A percentile compares a stretch with the other conserved stretches of the same genome.
Evolutionary conservation across 2,797 vertebrate species (phyloP).

Genomic region (Poecilia picta): DNA sequence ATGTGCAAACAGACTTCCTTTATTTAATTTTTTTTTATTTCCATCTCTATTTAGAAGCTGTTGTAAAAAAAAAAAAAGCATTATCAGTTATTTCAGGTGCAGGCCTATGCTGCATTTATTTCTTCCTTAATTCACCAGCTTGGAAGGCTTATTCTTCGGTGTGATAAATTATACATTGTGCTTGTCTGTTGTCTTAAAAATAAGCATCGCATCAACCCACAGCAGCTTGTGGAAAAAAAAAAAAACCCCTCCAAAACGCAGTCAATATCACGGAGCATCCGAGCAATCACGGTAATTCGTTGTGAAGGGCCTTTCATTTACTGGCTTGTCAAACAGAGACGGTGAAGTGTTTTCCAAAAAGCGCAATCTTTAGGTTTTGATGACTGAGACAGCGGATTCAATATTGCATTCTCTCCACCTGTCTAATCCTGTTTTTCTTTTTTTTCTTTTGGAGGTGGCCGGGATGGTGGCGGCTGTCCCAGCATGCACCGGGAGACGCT

Average conservation of each 20-base stretch:
- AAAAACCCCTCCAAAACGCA: background rate
- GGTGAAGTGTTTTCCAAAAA: constrained; percentile 41
- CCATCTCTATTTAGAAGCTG: constrained; percentile 51
- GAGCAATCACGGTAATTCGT: constrained; percentile 61
- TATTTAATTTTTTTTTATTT: background rate
- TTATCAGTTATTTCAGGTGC: constrained; percentile 66
- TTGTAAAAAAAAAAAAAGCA: constrained; percentile 49
- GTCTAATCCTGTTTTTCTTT: constrained; percentile 45
- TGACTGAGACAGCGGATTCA: constrained; percentile 43
- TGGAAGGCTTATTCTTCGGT: constrained; percentile 51
- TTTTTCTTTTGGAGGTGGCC: constrained; percentile 23
- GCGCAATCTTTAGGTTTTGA: constrained; percentile 53
- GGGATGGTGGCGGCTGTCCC: constrained; percentile 36
- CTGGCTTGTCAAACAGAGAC: constrained; percentile 54
- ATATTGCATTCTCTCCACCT: constrained; percentile 48
- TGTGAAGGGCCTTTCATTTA: constrained; percentile 66
- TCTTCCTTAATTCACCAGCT: constrained; percentile 60
- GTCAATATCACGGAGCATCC: constrained; percentile 51
- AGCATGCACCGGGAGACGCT: constrained; percentile 31
- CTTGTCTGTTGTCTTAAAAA: constrained; percentile 70
- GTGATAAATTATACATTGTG: constrained; percentile 70
- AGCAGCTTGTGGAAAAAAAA: constrained; percentile 43
- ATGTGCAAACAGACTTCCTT: constrained; percentile 61
- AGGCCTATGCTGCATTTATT: constrained; percentile 59
- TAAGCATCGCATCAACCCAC: constrained; percentile 69